phyloP scores from a whole-genome alignment of 2,888 invertebrate species.

The Drosophila mercatorum region DNA sequence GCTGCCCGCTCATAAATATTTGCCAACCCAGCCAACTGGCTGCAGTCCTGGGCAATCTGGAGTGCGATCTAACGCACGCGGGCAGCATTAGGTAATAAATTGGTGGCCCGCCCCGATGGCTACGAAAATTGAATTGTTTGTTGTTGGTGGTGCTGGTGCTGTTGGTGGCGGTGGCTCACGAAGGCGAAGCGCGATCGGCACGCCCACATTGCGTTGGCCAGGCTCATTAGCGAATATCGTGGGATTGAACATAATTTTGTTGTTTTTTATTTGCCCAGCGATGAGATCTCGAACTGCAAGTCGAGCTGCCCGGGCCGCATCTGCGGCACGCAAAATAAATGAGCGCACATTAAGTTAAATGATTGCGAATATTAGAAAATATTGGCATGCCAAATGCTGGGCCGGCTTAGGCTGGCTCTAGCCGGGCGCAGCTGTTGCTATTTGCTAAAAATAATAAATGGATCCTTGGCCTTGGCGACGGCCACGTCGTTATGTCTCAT shows the following conservation, averaged over 20 bases:
- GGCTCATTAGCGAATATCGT: conserved; percentile 75
- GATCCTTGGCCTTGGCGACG: conserved; percentile 66
- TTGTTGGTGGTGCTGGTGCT: conserved; percentile 43
- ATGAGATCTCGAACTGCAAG: conserved; percentile 33
- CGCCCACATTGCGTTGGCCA: conserved; percentile 75
- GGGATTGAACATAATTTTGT: conserved; percentile 57
- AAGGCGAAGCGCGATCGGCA: conserved; percentile 53
- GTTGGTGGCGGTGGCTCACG: conserved; percentile 45
- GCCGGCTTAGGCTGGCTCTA: conserved; percentile 25
- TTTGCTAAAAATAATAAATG: conserved; percentile 63
- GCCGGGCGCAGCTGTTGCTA: conserved; percentile 16
- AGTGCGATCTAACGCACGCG: conserved; percentile 73
- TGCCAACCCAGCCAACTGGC: conserved; percentile 16
- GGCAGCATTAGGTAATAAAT: conserved; percentile 74
- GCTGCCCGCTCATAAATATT: conserved; percentile 46
- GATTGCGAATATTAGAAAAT: conserved; percentile 78
- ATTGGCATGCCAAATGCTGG: conserved; percentile 68
- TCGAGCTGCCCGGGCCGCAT: conserved; percentile 12
- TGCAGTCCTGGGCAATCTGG: conserved; percentile 55
- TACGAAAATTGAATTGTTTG: conserved; percentile 76
- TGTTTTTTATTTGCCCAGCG: conserved; percentile 62
- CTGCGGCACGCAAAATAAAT: conserved; percentile 67
- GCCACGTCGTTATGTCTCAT: conserved; percentile 76
- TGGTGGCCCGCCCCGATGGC: conserved; percentile 59
- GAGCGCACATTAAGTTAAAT: conserved; percentile 74